Conservation (phyloP, 2,797 vertebrate species). For the Trematomus bernacchii region DNA sequence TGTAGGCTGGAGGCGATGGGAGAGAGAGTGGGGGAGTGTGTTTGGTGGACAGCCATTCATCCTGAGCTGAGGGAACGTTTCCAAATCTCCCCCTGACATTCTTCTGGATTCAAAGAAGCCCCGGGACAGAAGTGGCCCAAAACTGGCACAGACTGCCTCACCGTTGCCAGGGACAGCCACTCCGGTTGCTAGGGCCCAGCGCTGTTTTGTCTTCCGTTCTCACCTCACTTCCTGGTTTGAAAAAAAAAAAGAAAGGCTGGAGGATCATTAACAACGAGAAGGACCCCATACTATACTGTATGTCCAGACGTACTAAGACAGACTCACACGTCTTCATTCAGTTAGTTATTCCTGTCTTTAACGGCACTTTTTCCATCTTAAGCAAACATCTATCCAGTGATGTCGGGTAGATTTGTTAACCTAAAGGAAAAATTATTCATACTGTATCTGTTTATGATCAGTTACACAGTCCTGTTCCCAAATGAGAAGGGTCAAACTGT, state of each 20-base stretch:
- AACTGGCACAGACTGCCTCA: slow-evolving; percentile 80
- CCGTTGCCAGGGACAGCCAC: slow-evolving; percentile 83
- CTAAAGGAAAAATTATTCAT: slow-evolving; percentile 31
- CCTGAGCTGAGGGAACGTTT: slow-evolving; percentile 75
- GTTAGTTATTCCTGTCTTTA: slow-evolving; percentile 26
- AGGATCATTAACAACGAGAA: slow-evolving; percentile 70
- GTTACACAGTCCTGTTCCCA: slow-evolving; percentile 1
- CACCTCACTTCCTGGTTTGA: slow-evolving; percentile 84
- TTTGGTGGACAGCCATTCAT: slow-evolving; percentile 78
- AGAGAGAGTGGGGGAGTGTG: slow-evolving; percentile 51
- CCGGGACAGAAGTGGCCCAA: slow-evolving; percentile 82
- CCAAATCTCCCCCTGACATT: slow-evolving; percentile 83
- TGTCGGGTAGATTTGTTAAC: slow-evolving; percentile 9
- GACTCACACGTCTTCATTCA: background rate
- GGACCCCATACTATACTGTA: slow-evolving; percentile 32
- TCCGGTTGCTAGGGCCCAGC: slow-evolving; percentile 77
- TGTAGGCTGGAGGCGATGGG: slow-evolving; percentile 37
- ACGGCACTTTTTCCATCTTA: slow-evolving; percentile 8
- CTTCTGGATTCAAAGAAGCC: slow-evolving; percentile 82
- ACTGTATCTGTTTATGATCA: slow-evolving; percentile 10
- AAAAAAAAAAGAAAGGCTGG: slow-evolving; percentile 29
- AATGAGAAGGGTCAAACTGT: slow-evolving; percentile 5
- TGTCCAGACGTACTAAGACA: slow-evolving; percentile 2
- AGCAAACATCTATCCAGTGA: slow-evolving; percentile 27
- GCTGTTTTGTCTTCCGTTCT: slow-evolving; percentile 76